Conservation (phyloP, 2,113 vertebrate genomes). For the Redunca redunca region DNA sequence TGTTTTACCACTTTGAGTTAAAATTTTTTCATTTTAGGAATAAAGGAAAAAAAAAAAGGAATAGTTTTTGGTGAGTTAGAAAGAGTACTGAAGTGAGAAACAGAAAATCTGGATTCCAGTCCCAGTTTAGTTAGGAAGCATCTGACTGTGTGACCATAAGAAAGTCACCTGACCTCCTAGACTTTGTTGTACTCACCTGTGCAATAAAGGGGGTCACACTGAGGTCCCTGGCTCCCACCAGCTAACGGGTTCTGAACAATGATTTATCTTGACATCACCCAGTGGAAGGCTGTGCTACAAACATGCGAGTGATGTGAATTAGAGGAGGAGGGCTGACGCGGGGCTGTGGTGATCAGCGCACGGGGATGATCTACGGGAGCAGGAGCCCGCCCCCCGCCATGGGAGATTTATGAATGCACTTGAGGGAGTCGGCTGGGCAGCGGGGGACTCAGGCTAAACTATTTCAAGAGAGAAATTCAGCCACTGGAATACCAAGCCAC, state of each 20-base stretch:
- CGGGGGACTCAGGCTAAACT: neutral
- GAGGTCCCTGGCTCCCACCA: neutral
- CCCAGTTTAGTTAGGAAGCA: neutral
- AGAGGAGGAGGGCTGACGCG: rapidly evolving
- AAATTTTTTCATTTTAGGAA: neutral
- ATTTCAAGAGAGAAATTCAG: conserved; percentile 7
- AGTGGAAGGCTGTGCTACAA: neutral
- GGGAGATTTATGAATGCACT: neutral
- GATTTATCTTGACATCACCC: conserved; percentile 1
- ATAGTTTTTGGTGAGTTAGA: neutral
- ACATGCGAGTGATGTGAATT: neutral
- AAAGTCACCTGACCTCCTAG: neutral
- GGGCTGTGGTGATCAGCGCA: neutral
- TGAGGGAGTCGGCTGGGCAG: neutral
- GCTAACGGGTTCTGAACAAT: neutral
- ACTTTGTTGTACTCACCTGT: neutral
- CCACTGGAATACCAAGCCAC: neutral
- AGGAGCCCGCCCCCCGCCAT: neutral
- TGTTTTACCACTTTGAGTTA: neutral
- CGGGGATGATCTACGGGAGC: neutral
- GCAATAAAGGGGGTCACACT: neutral
- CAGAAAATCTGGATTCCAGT: neutral
- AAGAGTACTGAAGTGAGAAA: neutral
- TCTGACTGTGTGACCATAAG: neutral
- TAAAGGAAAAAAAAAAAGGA: neutral